Conservation (phyloP, 2,797 vertebrate species). For the Galaxias olidus region DNA sequence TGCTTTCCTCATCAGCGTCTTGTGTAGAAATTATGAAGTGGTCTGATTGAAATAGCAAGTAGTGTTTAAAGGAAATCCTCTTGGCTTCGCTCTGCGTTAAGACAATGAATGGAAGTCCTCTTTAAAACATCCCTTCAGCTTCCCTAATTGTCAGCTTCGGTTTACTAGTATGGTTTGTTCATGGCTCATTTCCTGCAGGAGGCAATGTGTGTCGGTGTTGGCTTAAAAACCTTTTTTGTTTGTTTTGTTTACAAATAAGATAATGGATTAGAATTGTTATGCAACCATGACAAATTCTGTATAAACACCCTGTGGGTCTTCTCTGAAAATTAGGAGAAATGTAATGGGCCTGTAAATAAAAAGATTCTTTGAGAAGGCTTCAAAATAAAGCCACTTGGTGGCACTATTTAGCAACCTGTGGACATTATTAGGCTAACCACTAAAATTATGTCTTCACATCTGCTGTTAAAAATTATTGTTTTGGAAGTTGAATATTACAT, state of each 20-base stretch:
- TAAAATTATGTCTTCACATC: neutral
- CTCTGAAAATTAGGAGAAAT: too few relatives aligned
- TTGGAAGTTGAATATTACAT: too few relatives aligned
- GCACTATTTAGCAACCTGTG: conserved; percentile 52
- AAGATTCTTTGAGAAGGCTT: too few relatives aligned
- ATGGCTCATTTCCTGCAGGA: conserved; percentile 25
- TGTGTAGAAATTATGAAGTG: conserved; percentile 11
- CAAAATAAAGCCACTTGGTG: conserved; percentile 57
- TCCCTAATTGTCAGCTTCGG: conserved; percentile 20
- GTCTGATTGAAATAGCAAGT: conserved; percentile 34
- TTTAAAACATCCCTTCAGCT: conserved; percentile 48
- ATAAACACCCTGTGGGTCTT: too few relatives aligned
- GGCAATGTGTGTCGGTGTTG: conserved; percentile 19
- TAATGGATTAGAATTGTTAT: too few relatives aligned
- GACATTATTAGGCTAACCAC: conserved; percentile 34
- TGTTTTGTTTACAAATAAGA: neutral
- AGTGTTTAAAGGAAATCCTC: conserved; percentile 71
- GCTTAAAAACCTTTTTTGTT: neutral
- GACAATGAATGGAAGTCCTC: conserved; percentile 72
- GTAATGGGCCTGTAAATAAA: too few relatives aligned
- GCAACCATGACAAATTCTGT: too few relatives aligned
- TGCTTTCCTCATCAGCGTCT: neutral
- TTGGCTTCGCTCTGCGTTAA: conserved; percentile 33
- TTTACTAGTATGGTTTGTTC: conserved; percentile 16
- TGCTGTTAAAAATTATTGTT: too few relatives aligned